Evolutionary conservation across 2,113 vertebrate genomes (phyloP).

Genomic region (Perognathus longimembris): DNA sequence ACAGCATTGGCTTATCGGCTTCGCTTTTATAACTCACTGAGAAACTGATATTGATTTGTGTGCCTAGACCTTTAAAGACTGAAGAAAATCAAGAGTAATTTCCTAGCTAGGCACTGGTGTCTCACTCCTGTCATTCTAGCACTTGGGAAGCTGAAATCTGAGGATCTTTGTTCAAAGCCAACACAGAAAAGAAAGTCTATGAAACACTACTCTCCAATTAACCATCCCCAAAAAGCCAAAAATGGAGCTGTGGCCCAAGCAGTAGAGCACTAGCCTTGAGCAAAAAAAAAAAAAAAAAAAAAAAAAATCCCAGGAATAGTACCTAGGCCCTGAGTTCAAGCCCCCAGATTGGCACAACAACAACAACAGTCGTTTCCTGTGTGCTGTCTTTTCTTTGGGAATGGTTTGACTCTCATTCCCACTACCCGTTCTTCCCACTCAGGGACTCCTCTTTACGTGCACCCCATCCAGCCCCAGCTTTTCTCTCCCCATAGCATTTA

Average conservation of each 20-base stretch:
- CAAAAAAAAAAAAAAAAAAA: too few relatives aligned
- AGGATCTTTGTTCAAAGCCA: too few relatives aligned
- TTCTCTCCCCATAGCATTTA: not conserved
- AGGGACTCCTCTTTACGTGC: not conserved
- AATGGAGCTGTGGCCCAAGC: too few relatives aligned
- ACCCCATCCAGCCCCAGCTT: not conserved
- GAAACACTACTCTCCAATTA: too few relatives aligned
- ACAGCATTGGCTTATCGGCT: not conserved
- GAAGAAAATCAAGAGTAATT: constrained; percentile 17
- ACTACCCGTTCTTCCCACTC: not conserved
- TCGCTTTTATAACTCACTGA: constrained; percentile 60
- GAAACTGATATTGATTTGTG: constrained; percentile 23
- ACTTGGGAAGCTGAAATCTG: too few relatives aligned
- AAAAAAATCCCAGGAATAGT: too few relatives aligned
- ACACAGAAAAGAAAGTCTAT: too few relatives aligned
- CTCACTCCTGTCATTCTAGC: too few relatives aligned
- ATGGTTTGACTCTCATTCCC: constrained; percentile 19
- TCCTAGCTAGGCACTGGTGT: not conserved
- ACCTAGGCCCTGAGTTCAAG: too few relatives aligned
- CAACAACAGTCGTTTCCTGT: not conserved
- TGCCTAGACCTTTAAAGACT: not conserved
- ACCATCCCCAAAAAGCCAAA: too few relatives aligned
- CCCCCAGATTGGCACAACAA: too few relatives aligned
- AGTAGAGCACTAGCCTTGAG: too few relatives aligned
- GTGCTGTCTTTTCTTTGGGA: constrained; percentile 50